Evolutionary conservation across 2,113 vertebrate genomes (phyloP), one percentile per base, ranked within the genome.

Genomic region (Phaetusa simplex): DNA sequence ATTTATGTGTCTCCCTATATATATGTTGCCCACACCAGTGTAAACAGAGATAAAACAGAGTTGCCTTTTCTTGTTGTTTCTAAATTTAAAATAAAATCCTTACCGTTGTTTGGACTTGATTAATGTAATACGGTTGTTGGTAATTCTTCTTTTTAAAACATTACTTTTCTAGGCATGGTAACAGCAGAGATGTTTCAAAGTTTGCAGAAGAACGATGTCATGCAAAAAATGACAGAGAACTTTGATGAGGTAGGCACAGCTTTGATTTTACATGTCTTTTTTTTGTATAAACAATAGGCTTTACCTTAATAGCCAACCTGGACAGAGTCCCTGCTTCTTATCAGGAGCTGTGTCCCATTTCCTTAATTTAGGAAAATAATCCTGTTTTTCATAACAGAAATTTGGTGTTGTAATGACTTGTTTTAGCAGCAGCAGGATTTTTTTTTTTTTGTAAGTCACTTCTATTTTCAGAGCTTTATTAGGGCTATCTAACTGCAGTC

Each of bases 181-280:
- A 99, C 99, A 55, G 99, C 99, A 74, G 99, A 99, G 97, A 99
- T 99, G 98, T 99, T 99, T 97, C 98, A 99, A 52, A 99, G 97
- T 95, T 98, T 97, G 96, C 97, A 98, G 34, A 98, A 98, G 93
- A 96, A 93, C 43, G 98, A 99, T 30, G 92, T 99, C 34, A 98
- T 98, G 98, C 97, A 77, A 72, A 99, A 99, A 97, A 99, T 99
- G 99, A 98, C 98, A 17, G 99, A 99, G 96, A 98, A 98, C 85
- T 97, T 99, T 95, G 99, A 99, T 97, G 98, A 99, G 98, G 99
- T 99, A 73, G 53, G 95, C 42, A 21, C 49, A 59, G 14, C 55
- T 91, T 82, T 64, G 55, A 50, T 45, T 78, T 92, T 58, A 16
- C 21, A 8, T 50, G 15, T 12, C 61, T 78, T 67, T 82, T 82